Conservation (phyloP, 2,113 vertebrate genomes). For the Tragulus kanchil region DNA sequence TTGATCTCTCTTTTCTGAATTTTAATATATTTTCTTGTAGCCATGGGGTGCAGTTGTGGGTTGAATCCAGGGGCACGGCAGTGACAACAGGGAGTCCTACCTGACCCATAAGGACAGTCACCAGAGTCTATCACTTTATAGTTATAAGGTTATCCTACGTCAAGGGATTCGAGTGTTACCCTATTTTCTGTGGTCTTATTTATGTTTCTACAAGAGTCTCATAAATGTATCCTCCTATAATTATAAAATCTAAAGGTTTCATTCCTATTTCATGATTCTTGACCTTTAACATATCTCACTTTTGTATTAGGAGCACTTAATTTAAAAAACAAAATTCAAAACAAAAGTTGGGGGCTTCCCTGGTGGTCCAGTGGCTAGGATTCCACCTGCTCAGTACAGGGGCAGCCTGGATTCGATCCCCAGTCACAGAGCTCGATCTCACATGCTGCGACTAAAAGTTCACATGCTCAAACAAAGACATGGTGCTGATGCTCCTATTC, state of each 20-base stretch:
- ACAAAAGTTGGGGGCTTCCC: neutral
- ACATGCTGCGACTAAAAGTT: neutral
- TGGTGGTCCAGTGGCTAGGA: neutral
- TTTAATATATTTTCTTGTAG: neutral
- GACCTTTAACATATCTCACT: neutral
- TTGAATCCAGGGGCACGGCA: neutral
- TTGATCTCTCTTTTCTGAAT: slow-evolving; percentile 38
- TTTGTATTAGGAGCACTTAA: slow-evolving; percentile 24
- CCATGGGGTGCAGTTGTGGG: neutral
- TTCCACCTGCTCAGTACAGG: neutral
- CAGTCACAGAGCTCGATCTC: neutral
- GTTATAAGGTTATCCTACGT: neutral
- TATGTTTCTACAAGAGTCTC: neutral
- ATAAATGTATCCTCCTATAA: slow-evolving; percentile 41
- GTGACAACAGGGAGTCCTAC: neutral
- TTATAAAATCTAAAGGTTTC: slow-evolving; percentile 6
- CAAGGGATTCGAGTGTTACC: neutral
- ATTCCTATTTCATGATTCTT: slow-evolving; percentile 12
- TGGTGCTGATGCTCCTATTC: neutral
- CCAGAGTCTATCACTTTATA: neutral
- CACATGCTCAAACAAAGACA: neutral
- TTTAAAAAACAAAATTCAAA: slow-evolving; percentile 28
- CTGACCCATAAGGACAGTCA: neutral
- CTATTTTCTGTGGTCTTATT: slow-evolving; percentile 28
- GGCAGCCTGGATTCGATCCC: neutral